A percentile compares a stretch with the other conserved stretches of the same genome.
These are phyloP conservation scores for Dasypolia templi DNA, from an alignment of 2,888 invertebrate species.

Conservation along the genomic window DNA sequence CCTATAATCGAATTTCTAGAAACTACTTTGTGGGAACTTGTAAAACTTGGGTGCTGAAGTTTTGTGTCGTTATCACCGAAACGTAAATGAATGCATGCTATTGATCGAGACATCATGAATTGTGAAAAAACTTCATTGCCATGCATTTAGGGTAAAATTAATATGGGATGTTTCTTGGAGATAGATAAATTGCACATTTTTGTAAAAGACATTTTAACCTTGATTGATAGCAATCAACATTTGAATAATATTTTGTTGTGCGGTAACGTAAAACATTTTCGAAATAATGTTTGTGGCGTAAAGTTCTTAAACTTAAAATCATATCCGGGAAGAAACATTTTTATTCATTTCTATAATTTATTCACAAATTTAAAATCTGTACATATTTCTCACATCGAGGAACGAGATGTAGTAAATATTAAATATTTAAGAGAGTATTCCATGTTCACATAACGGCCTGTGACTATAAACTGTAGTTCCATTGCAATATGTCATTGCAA, in stretches of 20 bases:
- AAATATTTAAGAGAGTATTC: conserved; percentile 14
- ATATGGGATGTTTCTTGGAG: neutral
- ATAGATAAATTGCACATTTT: neutral
- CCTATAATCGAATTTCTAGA: conserved; percentile 81
- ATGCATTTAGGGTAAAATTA: too few relatives aligned
- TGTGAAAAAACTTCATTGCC: neutral
- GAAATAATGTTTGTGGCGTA: neutral
- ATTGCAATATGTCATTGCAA: conserved; percentile 3
- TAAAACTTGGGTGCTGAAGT: conserved; percentile 69
- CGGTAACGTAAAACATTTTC: neutral
- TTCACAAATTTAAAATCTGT: neutral
- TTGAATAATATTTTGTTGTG: neutral
- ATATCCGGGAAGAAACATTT: neutral
- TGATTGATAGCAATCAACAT: neutral
- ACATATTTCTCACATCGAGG: neutral
- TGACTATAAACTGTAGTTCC: conserved; percentile 21
- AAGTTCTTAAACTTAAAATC: too few relatives aligned
- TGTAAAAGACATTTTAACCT: neutral
- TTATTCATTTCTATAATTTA: neutral
- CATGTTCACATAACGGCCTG: neutral
- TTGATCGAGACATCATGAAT: neutral
- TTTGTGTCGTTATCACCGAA: conserved; percentile 25
- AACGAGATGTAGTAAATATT: neutral
- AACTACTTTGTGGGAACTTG: conserved; percentile 78
- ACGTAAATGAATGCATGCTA: neutral